A percentile compares a stretch with the other conserved stretches of the same genome.
These are phyloP conservation scores for Trachemys scripta DNA, from an alignment of 2,113 vertebrate species.

Conservation along the genomic window DNA sequence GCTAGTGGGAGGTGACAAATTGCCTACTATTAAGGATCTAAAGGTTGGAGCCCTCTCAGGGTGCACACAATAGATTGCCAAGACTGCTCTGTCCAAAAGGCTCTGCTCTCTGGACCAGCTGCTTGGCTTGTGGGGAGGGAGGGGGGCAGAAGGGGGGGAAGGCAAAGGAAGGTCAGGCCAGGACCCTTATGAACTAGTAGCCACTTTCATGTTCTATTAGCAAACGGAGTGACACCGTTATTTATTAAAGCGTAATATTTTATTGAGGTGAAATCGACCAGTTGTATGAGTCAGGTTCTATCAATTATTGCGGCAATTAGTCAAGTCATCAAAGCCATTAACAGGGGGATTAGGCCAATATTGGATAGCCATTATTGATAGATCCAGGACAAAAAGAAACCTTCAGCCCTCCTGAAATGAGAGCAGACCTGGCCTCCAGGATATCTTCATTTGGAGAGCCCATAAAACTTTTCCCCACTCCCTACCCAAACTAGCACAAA, in stretches of 20 bases:
- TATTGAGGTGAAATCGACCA: conserved; percentile 90
- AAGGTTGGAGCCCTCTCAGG: conserved; percentile 60
- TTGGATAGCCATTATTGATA: conserved; percentile 75
- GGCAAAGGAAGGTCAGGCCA: conserved; percentile 76
- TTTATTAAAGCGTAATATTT: conserved; percentile 83
- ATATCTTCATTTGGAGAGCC: conserved; percentile 8
- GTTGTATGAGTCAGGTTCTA: conserved; percentile 84
- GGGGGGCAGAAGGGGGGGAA: conserved; percentile 65
- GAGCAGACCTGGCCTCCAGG: conserved; percentile 48
- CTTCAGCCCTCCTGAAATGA: conserved; percentile 9
- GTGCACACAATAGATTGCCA: conserved; percentile 21
- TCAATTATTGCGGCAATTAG: conserved; percentile 95
- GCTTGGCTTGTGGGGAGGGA: conserved; percentile 65
- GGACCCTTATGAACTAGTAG: conserved; percentile 30
- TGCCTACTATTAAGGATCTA: conserved; percentile 70
- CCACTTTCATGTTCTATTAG: conserved; percentile 18
- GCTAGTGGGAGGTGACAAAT: conserved; percentile 87
- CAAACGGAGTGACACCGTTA: conserved; percentile 73
- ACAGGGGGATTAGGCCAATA: conserved; percentile 78
- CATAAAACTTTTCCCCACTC: background rate
- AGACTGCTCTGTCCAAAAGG: conserved; percentile 60
- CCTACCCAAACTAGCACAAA: background rate
- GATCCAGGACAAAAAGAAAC: conserved; percentile 27
- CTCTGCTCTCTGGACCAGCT: conserved; percentile 81
- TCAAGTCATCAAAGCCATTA: conserved; percentile 82